Evolutionary conservation across 2,888 invertebrate genomes (phyloP), one percentile per base, ranked within the genome.

Genomic region (Agrochola litura): DNA sequence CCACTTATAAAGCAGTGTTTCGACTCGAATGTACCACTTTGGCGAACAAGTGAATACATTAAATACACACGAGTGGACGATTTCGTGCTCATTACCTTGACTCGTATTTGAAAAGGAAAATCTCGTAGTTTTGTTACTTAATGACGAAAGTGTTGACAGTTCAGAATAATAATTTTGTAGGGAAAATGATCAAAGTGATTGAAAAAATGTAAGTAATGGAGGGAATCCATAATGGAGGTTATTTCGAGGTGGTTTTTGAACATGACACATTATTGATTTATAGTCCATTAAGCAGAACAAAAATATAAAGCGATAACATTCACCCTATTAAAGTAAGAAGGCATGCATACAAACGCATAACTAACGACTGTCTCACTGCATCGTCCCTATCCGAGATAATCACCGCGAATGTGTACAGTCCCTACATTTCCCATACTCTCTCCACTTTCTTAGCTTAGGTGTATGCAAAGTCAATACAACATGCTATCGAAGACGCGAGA

Each of bases 41-140:
- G 67, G 75, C 80, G 83, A 84, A 88, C 86, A 88, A 86, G 77
- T 77, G 91, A 89, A 92, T 91, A 91, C 82, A 90, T 91, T 92
- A 91, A 81, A 85, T 73, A 83, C 88, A 91, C 88, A 89, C 89
- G 88, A 90, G 83, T 87, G 85, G 82, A 69, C 86, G 77, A 86
- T 84, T 91, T 90, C 68, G 81, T 85, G 67, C 81, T 83, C 82
- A 76, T 90, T 84, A 86, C 91, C 91, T 91, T 91, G 91, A 87
- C 89, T 89, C 71, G 86, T 73, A 84, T 89, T 79, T 75, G 74
- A 79, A 73, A 83, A 78, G 74, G 78, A 86, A 82, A 79, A 86
- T 75, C 63, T 84, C n/a, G 64, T 30, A 58, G 66, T 70, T 49
- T 80, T 75, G 67, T 76, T 79, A 77, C 81, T 84, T 88, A 80